phyloP scores from a whole-genome alignment of 2,113 vertebrate genomes.

The Pachyramphus minor region DNA sequence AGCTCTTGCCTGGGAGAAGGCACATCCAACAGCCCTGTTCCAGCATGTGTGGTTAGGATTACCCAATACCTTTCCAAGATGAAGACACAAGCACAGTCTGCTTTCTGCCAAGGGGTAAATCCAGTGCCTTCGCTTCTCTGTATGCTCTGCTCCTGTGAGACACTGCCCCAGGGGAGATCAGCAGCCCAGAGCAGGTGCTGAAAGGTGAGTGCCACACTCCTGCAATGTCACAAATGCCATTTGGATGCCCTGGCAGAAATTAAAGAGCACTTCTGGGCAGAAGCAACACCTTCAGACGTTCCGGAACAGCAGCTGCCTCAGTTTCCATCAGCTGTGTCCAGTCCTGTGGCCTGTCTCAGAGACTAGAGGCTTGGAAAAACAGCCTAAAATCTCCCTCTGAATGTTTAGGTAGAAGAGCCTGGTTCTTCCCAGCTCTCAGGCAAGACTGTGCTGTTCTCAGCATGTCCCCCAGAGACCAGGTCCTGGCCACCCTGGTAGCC shows the following conservation, averaged over 20 bases:
- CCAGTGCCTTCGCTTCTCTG: background rate
- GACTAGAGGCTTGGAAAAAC: background rate
- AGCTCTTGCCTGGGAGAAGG: background rate
- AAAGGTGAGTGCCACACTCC: background rate
- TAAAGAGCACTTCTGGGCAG: background rate
- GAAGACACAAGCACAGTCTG: background rate
- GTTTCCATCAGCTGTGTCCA: background rate
- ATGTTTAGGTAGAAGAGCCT: background rate
- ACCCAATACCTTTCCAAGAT: background rate
- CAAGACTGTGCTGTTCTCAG: background rate
- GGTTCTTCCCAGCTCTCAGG: background rate
- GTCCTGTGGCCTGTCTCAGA: background rate
- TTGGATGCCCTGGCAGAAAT: background rate
- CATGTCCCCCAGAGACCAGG: background rate
- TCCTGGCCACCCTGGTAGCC: background rate
- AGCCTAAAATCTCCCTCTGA: background rate
- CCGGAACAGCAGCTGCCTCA: background rate
- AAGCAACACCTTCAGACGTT: background rate
- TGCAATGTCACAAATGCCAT: accelerated
- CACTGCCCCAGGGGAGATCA: too few species aligned
- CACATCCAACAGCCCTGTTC: background rate
- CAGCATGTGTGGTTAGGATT: background rate
- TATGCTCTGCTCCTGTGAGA: background rate
- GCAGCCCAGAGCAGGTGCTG: background rate
- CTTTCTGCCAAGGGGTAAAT: background rate